phyloP scores from a whole-genome alignment of 2,888 invertebrate species.

The Acrobasis repandana region DNA sequence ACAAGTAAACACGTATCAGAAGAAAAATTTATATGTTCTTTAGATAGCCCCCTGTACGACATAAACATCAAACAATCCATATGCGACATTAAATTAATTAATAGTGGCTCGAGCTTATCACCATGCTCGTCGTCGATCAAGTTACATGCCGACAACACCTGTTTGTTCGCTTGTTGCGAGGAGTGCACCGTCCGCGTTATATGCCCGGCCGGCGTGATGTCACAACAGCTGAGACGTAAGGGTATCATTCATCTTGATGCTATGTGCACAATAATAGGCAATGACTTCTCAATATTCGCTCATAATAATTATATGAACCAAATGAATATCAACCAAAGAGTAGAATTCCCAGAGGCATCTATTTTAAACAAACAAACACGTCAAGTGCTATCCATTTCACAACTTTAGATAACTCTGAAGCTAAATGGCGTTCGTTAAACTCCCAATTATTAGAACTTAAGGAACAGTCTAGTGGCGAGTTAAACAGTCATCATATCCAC shows the following conservation, averaged over 20 bases:
- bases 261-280: too few relatives aligned
- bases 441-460: too few relatives aligned
- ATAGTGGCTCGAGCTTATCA: background rate
- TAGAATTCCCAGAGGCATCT: too few relatives aligned
- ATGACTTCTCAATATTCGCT: too few relatives aligned
- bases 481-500: too few relatives aligned
- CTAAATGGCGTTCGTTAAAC: too few relatives aligned
- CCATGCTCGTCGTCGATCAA: background rate
- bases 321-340: too few relatives aligned
- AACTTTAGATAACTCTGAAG: too few relatives aligned
- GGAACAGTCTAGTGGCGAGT: too few relatives aligned
- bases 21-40: constrained; percentile 18
- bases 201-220: background rate
- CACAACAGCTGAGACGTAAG: background rate
- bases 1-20: constrained; percentile 13
- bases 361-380: too few relatives aligned
- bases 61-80: constrained; percentile 18
- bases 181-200: background rate
- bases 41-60: constrained; percentile 21
- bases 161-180: background rate
- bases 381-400: too few relatives aligned
- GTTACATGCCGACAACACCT: background rate
- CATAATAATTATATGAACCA: too few relatives aligned
- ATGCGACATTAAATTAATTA: background rate
- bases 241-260: background rate